These are phyloP conservation scores for Podargus strigoides DNA, from an alignment of 2,797 vertebrate genomes.

Conservation along the genomic window DNA sequence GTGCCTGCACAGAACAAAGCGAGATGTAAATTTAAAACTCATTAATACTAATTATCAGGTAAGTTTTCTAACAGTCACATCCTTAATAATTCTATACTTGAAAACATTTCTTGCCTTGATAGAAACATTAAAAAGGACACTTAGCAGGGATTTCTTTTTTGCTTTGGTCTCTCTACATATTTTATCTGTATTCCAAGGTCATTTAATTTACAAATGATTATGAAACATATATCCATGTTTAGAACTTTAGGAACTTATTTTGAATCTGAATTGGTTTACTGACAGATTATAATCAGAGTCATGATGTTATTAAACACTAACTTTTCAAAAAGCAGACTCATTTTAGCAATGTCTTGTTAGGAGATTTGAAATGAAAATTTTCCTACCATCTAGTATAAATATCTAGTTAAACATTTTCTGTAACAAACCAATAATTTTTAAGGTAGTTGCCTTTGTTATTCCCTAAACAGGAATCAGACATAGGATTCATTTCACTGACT, in stretches of 20 bases:
- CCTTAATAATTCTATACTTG: background rate
- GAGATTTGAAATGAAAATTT: background rate
- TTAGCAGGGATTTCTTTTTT: background rate
- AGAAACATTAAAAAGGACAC: background rate
- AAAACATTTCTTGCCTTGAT: background rate
- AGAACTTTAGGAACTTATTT: background rate
- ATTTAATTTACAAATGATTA: background rate
- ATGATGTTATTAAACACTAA: background rate
- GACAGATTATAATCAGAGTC: background rate
- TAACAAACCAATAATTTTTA: background rate
- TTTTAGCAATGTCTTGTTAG: background rate
- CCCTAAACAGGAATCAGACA: background rate
- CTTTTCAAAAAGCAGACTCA: background rate
- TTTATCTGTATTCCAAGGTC: background rate
- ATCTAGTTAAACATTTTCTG: background rate
- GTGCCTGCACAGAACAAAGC: background rate
- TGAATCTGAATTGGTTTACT: background rate
- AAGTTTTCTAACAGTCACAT: background rate
- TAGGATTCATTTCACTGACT: background rate
- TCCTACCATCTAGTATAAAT: background rate
- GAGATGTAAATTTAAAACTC: background rate
- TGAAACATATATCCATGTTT: background rate
- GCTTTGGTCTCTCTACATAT: background rate
- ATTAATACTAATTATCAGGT: background rate
- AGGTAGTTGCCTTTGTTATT: background rate